Percentiles rank a stretch among this genome's conserved stretches.
These are phyloP conservation scores for Danaus chrysippus DNA, from an alignment of 2,888 invertebrate species.

Conservation along the genomic window DNA sequence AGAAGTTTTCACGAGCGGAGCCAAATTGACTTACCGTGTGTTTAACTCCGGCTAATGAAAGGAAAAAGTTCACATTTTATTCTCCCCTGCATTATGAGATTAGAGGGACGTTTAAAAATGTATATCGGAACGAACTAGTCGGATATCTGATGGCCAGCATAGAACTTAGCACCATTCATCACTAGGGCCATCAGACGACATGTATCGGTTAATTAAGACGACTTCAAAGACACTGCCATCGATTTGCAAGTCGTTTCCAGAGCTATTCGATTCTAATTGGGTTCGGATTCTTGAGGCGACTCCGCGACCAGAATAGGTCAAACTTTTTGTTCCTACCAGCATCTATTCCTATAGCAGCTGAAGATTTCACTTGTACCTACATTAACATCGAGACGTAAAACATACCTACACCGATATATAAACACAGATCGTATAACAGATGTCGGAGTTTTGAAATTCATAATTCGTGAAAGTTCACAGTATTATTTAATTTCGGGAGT, in stretches of 20 bases:
- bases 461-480: constrained; percentile 29
- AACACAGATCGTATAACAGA: not conserved
- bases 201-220: constrained; percentile 40
- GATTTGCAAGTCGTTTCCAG: constrained; percentile 63
- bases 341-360: not conserved
- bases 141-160: not conserved
- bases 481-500: constrained; percentile 35
- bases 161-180: not conserved
- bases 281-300: constrained; percentile 50
- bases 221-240: constrained; percentile 46
- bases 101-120: too few relatives aligned
- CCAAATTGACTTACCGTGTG: constrained; percentile 69
- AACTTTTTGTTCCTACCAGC: constrained; percentile 28
- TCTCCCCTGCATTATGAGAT: constrained; percentile 17
- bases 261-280: constrained; percentile 62
- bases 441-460: constrained; percentile 8
- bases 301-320: constrained; percentile 37
- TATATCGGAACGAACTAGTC: too few relatives aligned
- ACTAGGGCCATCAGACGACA: constrained; percentile 17
- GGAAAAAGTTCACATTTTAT: constrained; percentile 31
- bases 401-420: too few relatives aligned
- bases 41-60: constrained; percentile 39
- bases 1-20: constrained; percentile 65
- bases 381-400: not conserved
- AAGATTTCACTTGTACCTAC: not conserved